Evolutionary conservation across 1,140 invertebrate genomes (phyloP), one percentile per base, ranked within the genome.

Genomic region (Euura saliciscinereae): DNA sequence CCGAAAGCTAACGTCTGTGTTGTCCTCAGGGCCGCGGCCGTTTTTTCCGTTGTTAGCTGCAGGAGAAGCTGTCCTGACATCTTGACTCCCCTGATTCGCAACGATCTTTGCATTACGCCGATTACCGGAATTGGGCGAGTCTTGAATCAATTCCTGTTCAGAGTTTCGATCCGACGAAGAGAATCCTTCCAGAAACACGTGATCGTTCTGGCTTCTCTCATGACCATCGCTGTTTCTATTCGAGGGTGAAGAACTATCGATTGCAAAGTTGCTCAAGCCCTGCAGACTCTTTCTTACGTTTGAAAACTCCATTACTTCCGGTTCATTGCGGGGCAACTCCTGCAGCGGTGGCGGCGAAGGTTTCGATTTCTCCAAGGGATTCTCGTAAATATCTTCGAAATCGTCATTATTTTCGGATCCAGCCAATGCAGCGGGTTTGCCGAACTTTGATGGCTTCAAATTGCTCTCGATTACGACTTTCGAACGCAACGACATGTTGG

Each of bases 371-470:
- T 66, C 66, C 6, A 66, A 13, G 8, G 66, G 66, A 66, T 13
- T 43, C 66, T 66, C 66, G 66, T 66, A 66, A 28, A 13, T 66
- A 8, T 66, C 66, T 28, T 66, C 66, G 66, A 66, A 66, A 66
- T 66, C 66, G 6, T 66, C 66, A 13, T 51, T 51, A 2, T 51
- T 51, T 51, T n/a, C 46, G 28, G 28, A 28, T 28, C 0, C 28
- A 28, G 8, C 2, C 8, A 10, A 10, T 13, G 59, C 8, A 6
- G 6, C 66, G 13, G 43, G 28, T 66, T 66, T 66, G 6, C 66
- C 66, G 43, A 66, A 66, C 43, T 66, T 8, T 13, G 66, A 66
- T 28, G 66, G 66, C 28, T 66, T 66, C 66, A 66, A 66, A 13
- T 66, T 66, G 28, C 43, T 66, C 43, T 66, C 66, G 6, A 66